These are phyloP conservation scores for Epicampocera succincta DNA, from an alignment of 2,888 invertebrate genomes.

Conservation along the genomic window DNA sequence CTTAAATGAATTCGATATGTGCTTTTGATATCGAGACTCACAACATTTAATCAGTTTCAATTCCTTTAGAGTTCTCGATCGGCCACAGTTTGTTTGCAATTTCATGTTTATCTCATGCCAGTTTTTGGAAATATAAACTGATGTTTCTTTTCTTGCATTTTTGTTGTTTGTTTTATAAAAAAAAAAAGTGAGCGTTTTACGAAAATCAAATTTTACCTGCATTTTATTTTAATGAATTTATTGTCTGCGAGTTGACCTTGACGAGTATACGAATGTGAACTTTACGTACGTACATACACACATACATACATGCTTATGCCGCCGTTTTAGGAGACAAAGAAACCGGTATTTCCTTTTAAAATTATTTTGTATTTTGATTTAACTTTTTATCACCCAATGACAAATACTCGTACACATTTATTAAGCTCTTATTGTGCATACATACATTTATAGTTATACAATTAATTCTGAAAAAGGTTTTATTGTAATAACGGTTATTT, in stretches of 20 bases:
- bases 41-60: background rate
- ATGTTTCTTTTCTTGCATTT: conserved; percentile 30
- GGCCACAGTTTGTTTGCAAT: conserved; percentile 40
- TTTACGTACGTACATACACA: too few relatives aligned
- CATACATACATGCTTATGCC: background rate
- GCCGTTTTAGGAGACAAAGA: conserved; percentile 31
- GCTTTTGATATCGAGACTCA: too few relatives aligned
- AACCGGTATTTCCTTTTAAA: conserved; percentile 56
- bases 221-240: conserved; percentile 56
- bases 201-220: conserved; percentile 15
- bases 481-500: too few relatives aligned
- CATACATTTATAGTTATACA: too few relatives aligned
- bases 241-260: conserved; percentile 62
- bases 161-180: conserved; percentile 28
- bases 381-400: background rate
- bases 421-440: too few relatives aligned
- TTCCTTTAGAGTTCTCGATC: conserved; percentile 5
- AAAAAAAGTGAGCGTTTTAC: conserved; percentile 28
- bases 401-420: too few relatives aligned
- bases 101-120: conserved; percentile 46
- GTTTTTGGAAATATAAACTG: conserved; percentile 26
- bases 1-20: background rate
- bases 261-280: conserved; percentile 22
- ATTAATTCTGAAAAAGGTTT: conserved; percentile 18
- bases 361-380: conserved; percentile 22